These are phyloP conservation scores for Mycetomoellerius zeteki DNA, from an alignment of 1,140 invertebrate species.

Conservation along the genomic window DNA sequence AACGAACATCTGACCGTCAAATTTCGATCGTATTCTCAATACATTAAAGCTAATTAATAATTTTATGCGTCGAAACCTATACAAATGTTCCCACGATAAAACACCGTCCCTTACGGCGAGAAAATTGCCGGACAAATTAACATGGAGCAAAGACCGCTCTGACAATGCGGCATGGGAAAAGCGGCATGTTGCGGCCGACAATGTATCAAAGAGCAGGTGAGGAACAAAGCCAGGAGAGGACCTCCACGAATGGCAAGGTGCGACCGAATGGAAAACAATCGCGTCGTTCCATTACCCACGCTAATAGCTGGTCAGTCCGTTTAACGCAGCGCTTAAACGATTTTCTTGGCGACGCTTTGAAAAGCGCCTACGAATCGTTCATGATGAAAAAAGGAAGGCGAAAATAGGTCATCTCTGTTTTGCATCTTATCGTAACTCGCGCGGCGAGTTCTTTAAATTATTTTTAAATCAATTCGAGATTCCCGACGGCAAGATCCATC, in stretches of 20 bases:
- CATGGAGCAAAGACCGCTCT: slow-evolving; percentile 5
- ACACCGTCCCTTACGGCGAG: slow-evolving; percentile 29
- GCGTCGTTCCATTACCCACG: slow-evolving; percentile 55
- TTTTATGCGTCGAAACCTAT: slow-evolving; percentile 23
- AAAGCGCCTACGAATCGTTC: background rate
- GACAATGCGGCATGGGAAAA: slow-evolving; percentile 36
- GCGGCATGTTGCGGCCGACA: slow-evolving; percentile 1
- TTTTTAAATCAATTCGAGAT: slow-evolving; percentile 70
- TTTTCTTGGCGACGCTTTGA: slow-evolving; percentile 52
- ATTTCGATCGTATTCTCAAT: background rate
- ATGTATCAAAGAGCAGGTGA: slow-evolving; percentile 32
- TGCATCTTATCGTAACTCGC: background rate
- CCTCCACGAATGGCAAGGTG: slow-evolving; percentile 35
- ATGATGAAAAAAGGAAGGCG: background rate
- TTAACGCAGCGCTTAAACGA: slow-evolving; percentile 65
- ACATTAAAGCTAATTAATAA: slow-evolving; percentile 37
- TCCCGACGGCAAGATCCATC: slow-evolving; percentile 37
- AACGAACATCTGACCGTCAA: background rate
- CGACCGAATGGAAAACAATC: slow-evolving; percentile 68
- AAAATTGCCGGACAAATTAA: slow-evolving; percentile 43
- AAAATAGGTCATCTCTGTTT: slow-evolving; percentile 23
- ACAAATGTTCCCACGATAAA: slow-evolving; percentile 43
- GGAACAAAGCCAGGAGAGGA: slow-evolving; percentile 35
- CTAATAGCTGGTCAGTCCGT: slow-evolving; percentile 63
- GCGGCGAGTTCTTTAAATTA: slow-evolving; percentile 58